Evolutionary conservation across 2,888 invertebrate genomes (phyloP), one percentile per base, ranked within the genome.

Genomic region (Drosophila robusta): DNA sequence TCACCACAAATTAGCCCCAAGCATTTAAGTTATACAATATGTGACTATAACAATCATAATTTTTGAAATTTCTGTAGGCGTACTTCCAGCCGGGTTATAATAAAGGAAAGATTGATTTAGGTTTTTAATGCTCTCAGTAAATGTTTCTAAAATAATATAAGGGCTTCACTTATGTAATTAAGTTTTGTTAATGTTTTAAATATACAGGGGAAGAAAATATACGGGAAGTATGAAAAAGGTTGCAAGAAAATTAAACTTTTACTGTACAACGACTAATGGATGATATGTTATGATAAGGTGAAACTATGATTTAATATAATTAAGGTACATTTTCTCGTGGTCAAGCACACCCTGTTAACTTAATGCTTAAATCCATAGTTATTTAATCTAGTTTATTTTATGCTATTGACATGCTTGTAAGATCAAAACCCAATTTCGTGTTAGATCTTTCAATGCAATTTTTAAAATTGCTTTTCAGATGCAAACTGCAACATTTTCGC

Each of bases 401-500:
- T 45, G 9, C 22, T 50, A 50, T 50, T 38, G 36, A 22, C 24
- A 32, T 41, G 42, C 22, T 45, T 36, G 36, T 32, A 14, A 38
- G 57, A 54, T 51, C 42, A 26, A 49, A 56, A 32, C n/a, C 38
- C 36, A 32, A 47, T 70, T 65, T 24, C 12, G 29, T 16, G 39
- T 14, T 34, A 34, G 60, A 55, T 41, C 9, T 36, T 49, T 41
- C 24, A 47, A 74, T 63, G 71, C 47, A 62, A 75, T 80, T 73
- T 39, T 7, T 26, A 14, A 67, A 79, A 79, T 68, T 56, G 52
- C 56, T 68, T 61, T 61, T 62, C 47, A 41, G 46, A 49, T 65
- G 32, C 47, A 60, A 58, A 42, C 36, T 68, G 72, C 51, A 69
- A 75, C 69, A 47, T 34, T 67, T 75, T 77, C 42, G 66, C 80